phyloP scores from a whole-genome alignment of 2,113 vertebrate species.

The Passerina amoena region DNA sequence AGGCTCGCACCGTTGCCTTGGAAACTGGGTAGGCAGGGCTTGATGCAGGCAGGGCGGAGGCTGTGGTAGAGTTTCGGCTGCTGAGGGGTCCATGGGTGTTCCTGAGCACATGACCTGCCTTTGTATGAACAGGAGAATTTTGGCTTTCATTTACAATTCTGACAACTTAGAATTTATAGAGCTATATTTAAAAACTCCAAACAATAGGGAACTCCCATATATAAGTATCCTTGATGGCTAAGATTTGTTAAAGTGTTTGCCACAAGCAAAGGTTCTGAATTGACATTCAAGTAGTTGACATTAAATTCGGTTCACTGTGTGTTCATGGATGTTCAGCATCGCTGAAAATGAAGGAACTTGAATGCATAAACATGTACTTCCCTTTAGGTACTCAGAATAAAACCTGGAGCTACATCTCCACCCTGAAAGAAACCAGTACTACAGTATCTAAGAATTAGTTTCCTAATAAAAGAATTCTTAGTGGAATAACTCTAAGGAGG shows the following conservation, averaged over 20 bases:
- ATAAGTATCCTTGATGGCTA: neutral
- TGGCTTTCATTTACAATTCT: neutral
- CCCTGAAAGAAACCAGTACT: neutral
- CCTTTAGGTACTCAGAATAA: neutral
- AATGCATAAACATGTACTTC: neutral
- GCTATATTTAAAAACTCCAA: accelerated
- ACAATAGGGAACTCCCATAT: neutral
- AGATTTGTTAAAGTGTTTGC: neutral
- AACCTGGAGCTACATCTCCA: neutral
- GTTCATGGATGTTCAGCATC: neutral
- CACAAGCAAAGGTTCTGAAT: neutral
- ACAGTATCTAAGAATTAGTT: neutral
- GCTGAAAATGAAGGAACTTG: neutral
- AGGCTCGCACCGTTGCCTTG: conserved; percentile 16
- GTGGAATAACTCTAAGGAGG: neutral
- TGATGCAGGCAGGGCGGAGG: neutral
- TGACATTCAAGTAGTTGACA: neutral
- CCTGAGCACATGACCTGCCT: neutral
- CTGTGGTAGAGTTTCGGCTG: neutral
- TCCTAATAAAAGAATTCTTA: neutral
- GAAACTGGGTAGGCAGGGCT: conserved; percentile 15
- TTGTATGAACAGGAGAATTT: neutral
- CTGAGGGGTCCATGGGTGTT: neutral
- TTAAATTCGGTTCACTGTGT: neutral
- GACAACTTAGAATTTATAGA: neutral